Conservation (phyloP, 2,113 vertebrate species). For the Campylorhamphus procurvoides region DNA sequence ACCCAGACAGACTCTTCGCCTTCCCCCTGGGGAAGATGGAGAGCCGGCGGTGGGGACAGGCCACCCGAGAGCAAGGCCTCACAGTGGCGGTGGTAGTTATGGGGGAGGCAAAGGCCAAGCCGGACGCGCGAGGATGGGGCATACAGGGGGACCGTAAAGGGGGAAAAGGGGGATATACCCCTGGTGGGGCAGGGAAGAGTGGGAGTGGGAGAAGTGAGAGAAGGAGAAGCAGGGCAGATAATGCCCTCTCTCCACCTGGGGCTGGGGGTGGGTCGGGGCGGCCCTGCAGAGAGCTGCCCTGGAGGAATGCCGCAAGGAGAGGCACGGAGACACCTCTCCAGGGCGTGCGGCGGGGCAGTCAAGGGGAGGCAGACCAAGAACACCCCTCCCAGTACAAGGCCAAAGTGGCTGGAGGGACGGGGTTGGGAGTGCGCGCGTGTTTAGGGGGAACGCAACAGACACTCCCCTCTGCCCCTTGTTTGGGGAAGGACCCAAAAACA, state of each 20-base stretch:
- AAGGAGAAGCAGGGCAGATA: neutral
- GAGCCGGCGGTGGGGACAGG: neutral
- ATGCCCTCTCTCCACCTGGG: neutral
- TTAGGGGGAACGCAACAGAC: neutral
- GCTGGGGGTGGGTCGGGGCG: rapidly evolving
- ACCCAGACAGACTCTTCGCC: neutral
- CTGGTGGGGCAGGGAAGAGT: neutral
- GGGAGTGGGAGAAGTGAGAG: neutral
- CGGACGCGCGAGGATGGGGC: neutral
- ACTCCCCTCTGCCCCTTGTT: neutral
- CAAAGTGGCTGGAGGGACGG: neutral
- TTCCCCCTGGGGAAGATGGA: neutral
- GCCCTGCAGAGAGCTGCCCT: neutral
- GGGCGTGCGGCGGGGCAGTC: rapidly evolving
- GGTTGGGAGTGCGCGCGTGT: neutral
- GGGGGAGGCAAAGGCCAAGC: slow-evolving; percentile 45
- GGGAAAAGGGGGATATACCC: neutral
- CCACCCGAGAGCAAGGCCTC: slow-evolving; percentile 55
- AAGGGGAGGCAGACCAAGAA: neutral
- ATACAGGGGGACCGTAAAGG: rapidly evolving
- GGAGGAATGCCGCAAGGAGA: rapidly evolving
- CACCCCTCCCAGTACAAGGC: neutral
- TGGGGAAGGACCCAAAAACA: neutral
- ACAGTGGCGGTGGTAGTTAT: slow-evolving; percentile 34
- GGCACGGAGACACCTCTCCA: neutral